Evolutionary conservation across 2,113 vertebrate genomes (phyloP).

Genomic region (Cyanoramphus novaezelandiae): DNA sequence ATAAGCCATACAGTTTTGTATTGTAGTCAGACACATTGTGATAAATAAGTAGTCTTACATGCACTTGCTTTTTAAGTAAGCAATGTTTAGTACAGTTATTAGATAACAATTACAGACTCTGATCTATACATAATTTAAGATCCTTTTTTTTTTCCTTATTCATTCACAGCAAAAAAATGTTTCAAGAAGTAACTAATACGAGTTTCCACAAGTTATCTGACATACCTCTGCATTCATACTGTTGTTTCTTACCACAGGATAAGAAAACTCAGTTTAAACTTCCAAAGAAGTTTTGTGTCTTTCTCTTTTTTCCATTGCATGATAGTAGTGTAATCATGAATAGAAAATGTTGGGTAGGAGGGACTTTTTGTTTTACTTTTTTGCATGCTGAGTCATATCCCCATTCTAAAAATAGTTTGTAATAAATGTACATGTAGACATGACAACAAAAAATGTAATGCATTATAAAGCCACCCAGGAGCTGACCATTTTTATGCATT

Average conservation of each 20-base stretch:
- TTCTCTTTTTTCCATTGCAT: not conserved
- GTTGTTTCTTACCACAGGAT: not conserved
- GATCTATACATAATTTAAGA: not conserved
- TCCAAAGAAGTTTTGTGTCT: not conserved
- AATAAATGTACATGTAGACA: not conserved
- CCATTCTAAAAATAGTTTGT: not conserved
- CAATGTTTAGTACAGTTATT: not conserved
- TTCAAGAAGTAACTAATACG: not conserved
- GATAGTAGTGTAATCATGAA: not conserved
- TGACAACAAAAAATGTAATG: not conserved
- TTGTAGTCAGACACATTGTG: not conserved
- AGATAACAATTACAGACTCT: not conserved
- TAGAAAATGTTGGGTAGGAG: not conserved
- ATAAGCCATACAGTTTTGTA: not conserved
- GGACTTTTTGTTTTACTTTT: not conserved
- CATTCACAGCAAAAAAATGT: not conserved
- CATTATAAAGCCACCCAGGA: not conserved
- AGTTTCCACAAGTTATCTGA: not conserved
- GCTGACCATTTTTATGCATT: not conserved
- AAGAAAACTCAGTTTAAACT: conserved; percentile 11
- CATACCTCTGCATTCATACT: not conserved
- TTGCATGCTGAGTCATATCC: not conserved
- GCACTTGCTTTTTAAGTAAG: not conserved
- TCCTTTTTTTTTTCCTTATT: not conserved
- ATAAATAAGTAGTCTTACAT: not conserved